Evolutionary conservation across 2,888 invertebrate species (phyloP).

Genomic region (Eupithecia subumbrata): DNA sequence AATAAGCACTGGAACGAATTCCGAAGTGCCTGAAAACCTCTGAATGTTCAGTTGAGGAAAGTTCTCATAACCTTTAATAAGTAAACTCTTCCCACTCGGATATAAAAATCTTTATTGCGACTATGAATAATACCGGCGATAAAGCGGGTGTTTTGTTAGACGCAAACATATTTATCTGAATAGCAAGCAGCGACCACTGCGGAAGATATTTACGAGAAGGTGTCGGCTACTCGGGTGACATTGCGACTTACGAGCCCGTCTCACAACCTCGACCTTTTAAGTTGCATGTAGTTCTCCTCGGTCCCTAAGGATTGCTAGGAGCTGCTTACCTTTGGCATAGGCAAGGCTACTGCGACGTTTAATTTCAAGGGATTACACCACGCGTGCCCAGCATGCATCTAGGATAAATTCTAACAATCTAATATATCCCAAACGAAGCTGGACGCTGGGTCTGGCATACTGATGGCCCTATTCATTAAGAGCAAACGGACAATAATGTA

Average conservation of each 20-base stretch:
- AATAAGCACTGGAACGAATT: not conserved
- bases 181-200: conserved; percentile 44
- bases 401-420: conserved; percentile 40
- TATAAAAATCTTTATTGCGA: conserved; percentile 52
- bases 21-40: conserved; percentile 17
- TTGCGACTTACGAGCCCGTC: conserved; percentile 45
- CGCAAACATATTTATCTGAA: conserved; percentile 56
- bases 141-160: conserved; percentile 48
- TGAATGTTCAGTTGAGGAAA: conserved; percentile 26
- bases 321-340: conserved; percentile 1
- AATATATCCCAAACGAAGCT: conserved; percentile 38
- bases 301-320: conserved; percentile 53
- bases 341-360: conserved; percentile 39
- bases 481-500: conserved; percentile 6
- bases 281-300: conserved; percentile 48
- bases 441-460: conserved; percentile 33
- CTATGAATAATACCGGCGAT: conserved; percentile 52
- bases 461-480: conserved; percentile 28
- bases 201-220: conserved; percentile 53
- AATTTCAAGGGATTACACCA: conserved; percentile 53
- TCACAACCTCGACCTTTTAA: conserved; percentile 53
- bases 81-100: conserved; percentile 36
- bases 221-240: conserved; percentile 40
- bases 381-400: conserved; percentile 50
- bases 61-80: conserved; percentile 39